Base-by-base conservation (phyloP, 2,797 vertebrate genomes). In the Peromyscus nudipes region DNA sequence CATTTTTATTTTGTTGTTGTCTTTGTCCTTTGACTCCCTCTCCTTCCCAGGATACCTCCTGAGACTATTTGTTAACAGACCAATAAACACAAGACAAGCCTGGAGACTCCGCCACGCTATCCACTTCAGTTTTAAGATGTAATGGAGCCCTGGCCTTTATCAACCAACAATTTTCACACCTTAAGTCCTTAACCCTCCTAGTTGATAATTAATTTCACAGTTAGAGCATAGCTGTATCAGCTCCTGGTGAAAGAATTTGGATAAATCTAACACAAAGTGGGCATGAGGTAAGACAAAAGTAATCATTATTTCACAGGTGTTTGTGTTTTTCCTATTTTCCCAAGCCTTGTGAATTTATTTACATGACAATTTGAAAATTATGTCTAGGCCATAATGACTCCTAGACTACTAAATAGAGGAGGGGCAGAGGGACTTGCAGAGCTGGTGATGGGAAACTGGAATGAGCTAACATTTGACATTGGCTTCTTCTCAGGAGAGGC, bases 341-440 rank as follows among this genome's bases (percentile, higher is more conserved):
- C 95, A 93, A 97, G 96, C 46, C 97, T 97, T 97, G 97, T 97
- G 98, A 98, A 98, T 98, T 98, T 98, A 98, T 98, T 98, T 98
- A 98, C 98, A 98, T 98, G 98, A 98, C 98, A 98, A 98, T 98
- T 97, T 98, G 98, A 98, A 98, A 99, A 98, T 98, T 97, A 98
- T 98, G 96, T 97, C 96, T 98, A 96, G 96, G 92, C 91, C 93
- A 86, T 97, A 98, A 97, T 98, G 97, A 86, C 93, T 98, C 91
- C 92, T 96, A 95, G 97, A 90, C 97, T 98, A 96, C 96, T 98
- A 98, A 98, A 95, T 98, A 98, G 95, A 96, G 97, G 82, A 91
- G 87, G 77, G 97, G 97, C 93, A 97, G 97, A 96, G 98, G 97
- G 98, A 98, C 97, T 98, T 98, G 96, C 97, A 96, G 98, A 96